Base-by-base conservation (phyloP, 1,140 invertebrate genomes). In the Temnothorax nylanderi region DNA sequence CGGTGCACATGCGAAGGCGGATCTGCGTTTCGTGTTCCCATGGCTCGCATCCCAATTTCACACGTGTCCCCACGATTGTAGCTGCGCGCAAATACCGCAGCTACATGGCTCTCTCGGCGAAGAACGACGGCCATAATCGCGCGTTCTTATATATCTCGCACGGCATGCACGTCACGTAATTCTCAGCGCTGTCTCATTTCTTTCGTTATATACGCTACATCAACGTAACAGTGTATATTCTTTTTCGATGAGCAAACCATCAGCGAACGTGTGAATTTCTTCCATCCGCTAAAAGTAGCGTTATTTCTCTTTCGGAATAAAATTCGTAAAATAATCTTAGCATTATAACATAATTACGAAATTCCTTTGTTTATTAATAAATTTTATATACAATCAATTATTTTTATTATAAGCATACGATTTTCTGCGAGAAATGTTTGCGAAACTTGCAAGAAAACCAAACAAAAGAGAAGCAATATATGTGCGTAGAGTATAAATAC, bases 21-120 rank as follows among this genome's bases (percentile, higher is more conserved):
- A 91, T 91, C 90, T 91, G 78, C 64, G 13, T 87, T 90, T 88
- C 82, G 90, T 51, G 81, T 91, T 91, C 90, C 89, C 90, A 91
- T 88, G 88, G 51, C 65, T 58, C 37, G 47, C 65, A 91, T 87
- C 78, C 72, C 82, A 58, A 89, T 88, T 87, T 91, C 89, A 91
- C 90, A 91, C 85, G 85, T 91, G 90, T 89, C 65, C n/a, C 58
- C 64, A 60, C 47, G 60, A 60, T 41, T 8, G 2, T 37, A 32
- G 34, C 37, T 41, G 51, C 1, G 32, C 37, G 78, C 77, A 81
- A 26, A 26, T 26, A 0, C 26, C 26, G 26, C 26, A 26, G 26
- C 26, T 26, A 26, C 26, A 26, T 26, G 26, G 26, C 26, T 64
- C 62, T 67, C 47, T 41, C 16, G 0, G 37, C 37, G 54, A 75